Base-by-base conservation (phyloP, 2,797 vertebrate genomes). In the Muscicapa striata region DNA sequence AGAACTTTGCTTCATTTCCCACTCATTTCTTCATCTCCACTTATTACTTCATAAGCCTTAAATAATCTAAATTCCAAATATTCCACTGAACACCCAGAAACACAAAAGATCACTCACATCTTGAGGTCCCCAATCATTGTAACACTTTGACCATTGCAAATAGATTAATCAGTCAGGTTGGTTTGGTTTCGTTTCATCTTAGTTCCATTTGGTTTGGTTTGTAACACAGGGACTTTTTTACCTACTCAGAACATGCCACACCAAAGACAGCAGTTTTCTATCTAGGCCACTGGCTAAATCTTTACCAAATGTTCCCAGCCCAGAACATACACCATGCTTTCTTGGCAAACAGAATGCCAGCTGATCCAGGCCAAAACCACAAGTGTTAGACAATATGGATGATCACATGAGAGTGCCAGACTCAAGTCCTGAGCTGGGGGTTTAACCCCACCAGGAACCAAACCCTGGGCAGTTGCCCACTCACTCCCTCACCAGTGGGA, bases 251-350 rank as follows among this genome's bases (percentile, higher is more conserved):
- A 21, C 15, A 41, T 6, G 29, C 10, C 9, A 70, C 36, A 72
- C 21, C 32, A 67, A 92, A 76, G 62, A 45, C 23, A 84, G 13
- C 26, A 74, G n/a, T 40, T 52, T 79, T 73, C 75, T 82, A 55
- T 68, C 34, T 34, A 55, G 43, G 12, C 16, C 61, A 20, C 30
- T 48, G 20, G 62, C 24, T 46, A 73, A 46, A 40, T 30, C 52
- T n/a, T 91, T 66, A 61, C 15, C 30, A 52, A 88, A 48, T n/a
- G 3, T 43, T 61, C 38, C 41, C 32, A 49, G 12, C 20, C 40
- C 1, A 1, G 43, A 43, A 15, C 0, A 0, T 17, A 6, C 21
- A 40, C 34, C 4, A 2, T 24, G 18, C 16, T 41, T 61, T 13
- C 7, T 64, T 57, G 74, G 36, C 51, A 69, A 52, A 20, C 21